phyloP scores from a whole-genome alignment of 2,888 invertebrate genomes.

The Hirtodrosophila confusa region DNA sequence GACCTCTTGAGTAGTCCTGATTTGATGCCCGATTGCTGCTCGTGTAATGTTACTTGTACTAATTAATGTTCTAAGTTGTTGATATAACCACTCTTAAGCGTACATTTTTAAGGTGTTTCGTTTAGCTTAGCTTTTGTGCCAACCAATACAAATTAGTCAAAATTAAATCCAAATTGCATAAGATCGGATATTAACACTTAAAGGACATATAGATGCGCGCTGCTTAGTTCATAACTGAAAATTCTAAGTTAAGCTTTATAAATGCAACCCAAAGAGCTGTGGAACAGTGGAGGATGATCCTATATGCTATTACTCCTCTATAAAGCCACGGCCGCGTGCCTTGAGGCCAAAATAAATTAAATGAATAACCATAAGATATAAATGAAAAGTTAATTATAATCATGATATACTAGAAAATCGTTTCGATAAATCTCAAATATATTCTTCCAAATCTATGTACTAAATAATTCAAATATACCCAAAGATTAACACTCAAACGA shows the following conservation, averaged over 20 bases:
- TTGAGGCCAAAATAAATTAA: constrained; percentile 2
- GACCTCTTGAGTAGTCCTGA: constrained; percentile 40
- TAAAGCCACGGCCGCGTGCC: background rate
- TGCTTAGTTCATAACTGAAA: constrained; percentile 25
- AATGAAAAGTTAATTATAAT: constrained; percentile 3
- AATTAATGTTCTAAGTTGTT: constrained; percentile 47
- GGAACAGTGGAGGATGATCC: too few species aligned
- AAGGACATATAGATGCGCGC: constrained; percentile 13
- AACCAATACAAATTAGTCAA: constrained; percentile 18
- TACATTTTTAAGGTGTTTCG: constrained; percentile 22
- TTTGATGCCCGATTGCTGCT: constrained; percentile 52
- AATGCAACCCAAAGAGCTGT: constrained; percentile 2
- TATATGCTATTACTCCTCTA: too few species aligned
- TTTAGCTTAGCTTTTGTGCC: constrained; percentile 16
- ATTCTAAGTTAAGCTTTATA: constrained; percentile 1
- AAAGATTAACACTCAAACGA: background rate
- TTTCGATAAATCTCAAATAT: background rate
- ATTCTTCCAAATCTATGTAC: background rate
- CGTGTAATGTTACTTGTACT: constrained; percentile 35
- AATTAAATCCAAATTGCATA: constrained; percentile 15
- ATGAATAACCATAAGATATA: constrained; percentile 1
- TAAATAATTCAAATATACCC: background rate
- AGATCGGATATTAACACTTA: constrained; percentile 19
- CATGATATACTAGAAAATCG: background rate
- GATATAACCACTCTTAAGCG: constrained; percentile 29